These are phyloP conservation scores for Verasper variegatus DNA, from an alignment of 2,113 vertebrate genomes.

Conservation along the genomic window DNA sequence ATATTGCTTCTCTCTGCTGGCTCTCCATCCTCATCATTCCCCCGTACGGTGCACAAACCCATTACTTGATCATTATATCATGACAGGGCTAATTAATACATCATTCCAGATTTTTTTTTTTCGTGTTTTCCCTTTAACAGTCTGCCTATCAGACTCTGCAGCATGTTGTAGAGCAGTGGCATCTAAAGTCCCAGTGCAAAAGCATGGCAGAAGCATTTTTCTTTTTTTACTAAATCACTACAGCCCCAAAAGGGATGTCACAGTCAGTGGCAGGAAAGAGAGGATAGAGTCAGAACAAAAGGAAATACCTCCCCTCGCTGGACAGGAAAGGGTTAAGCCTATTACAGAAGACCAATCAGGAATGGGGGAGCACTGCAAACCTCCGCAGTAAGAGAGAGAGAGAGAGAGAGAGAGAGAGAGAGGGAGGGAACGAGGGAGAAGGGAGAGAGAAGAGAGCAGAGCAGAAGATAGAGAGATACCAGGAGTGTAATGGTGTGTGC, in stretches of 20 bases:
- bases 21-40: slow-evolving; percentile 50
- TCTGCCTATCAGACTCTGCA: slow-evolving; percentile 20
- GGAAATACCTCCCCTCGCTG: slow-evolving; percentile 68
- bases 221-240: slow-evolving; percentile 10
- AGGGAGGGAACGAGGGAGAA: slow-evolving; percentile 50
- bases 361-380: slow-evolving; percentile 95
- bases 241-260: slow-evolving; percentile 49
- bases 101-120: slow-evolving; percentile 23
- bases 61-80: slow-evolving; percentile 46
- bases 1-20: slow-evolving; percentile 41
- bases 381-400: slow-evolving; percentile 94
- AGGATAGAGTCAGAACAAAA: slow-evolving; percentile 68
- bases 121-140: slow-evolving; percentile 14
- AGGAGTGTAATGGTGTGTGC: slow-evolving; percentile 72
- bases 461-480: slow-evolving; percentile 70
- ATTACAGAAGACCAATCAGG: slow-evolving; percentile 97
- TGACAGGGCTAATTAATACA: slow-evolving; percentile 62
- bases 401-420: slow-evolving; percentile 80
- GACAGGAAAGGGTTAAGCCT: slow-evolving; percentile 90
- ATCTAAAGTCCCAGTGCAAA: slow-evolving; percentile 25
- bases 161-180: slow-evolving; percentile 34
- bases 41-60: slow-evolving; percentile 24
- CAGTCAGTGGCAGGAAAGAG: slow-evolving; percentile 43
- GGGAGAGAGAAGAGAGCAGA: slow-evolving; percentile 80
- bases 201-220: slow-evolving; percentile 26